These are phyloP conservation scores for Dendrocincla fuliginosa DNA, from an alignment of 2,797 vertebrate species.

Conservation along the genomic window DNA sequence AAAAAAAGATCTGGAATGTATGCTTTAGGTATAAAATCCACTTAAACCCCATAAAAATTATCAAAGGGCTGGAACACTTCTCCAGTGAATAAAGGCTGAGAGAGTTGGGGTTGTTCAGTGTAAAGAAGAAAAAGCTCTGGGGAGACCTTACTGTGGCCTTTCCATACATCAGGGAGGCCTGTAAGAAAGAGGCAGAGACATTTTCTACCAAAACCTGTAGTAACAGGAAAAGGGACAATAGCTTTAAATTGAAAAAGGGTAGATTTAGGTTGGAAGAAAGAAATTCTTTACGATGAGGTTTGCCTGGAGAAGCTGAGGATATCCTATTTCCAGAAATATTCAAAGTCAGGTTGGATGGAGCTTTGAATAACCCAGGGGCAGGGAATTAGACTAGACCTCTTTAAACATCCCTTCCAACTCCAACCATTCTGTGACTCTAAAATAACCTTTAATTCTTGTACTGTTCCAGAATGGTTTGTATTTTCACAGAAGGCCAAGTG, in stretches of 20 bases:
- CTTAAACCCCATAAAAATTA: background rate
- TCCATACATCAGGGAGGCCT: background rate
- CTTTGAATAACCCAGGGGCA: background rate
- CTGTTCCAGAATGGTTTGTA: background rate
- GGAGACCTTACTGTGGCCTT: rapidly evolving
- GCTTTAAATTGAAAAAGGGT: background rate
- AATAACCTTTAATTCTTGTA: background rate
- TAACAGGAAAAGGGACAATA: background rate
- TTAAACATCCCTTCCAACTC: background rate
- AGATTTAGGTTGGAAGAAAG: background rate
- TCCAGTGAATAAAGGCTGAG: background rate
- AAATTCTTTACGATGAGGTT: background rate
- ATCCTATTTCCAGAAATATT: background rate
- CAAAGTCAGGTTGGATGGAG: background rate
- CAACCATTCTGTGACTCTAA: background rate
- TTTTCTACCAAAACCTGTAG: background rate
- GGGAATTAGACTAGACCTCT: background rate
- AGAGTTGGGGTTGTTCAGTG: background rate
- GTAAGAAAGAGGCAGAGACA: background rate
- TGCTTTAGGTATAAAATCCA: background rate
- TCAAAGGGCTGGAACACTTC: background rate
- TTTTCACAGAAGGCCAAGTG: background rate
- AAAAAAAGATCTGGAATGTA: background rate
- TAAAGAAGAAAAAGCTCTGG: background rate
- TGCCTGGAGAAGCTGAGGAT: background rate